Evolutionary conservation across 1,140 invertebrate species (phyloP), one percentile per base, ranked within the genome.

Genomic region (Drosophila melanogaster): DNA sequence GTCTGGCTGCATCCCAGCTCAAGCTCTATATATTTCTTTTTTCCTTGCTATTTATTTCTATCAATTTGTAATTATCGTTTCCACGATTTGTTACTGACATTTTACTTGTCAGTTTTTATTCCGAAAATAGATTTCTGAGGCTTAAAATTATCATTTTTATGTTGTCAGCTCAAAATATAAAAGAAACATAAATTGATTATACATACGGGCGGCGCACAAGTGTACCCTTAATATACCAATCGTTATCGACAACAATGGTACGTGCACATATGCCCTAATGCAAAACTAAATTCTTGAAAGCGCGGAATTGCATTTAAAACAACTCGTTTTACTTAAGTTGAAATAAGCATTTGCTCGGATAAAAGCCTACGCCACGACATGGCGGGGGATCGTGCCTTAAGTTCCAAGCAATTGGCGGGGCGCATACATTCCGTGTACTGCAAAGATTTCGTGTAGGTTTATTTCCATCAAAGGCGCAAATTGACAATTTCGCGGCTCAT

Each of bases 391-490:
- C 19, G 26, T 8, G n/a, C 38, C 5, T 22, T 54, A 15, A 60
- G 14, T n/a, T n/a, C 41, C 49, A 12, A 69, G 1, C 12, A 66
- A 33, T 35, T 73, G 33, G 19, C 65, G n/a, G 90, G 90, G 0
- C 79, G 89, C 44, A 91, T 91, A 8, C 17, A 90, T 11, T 90
- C 77, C 0, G 83, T 91, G 3, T 83, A 72, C 24, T 84, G 79
- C 17, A 81, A 90, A 51, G 59, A 92, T 43, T 92, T 92, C 64
- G 90, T 91, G 90, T 92, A 90, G 71, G 70, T 72, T 49, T 44
- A 50, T 7, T 37, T 35, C 49, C 2, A 37, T 15, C 5, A 17
- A 26, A 12, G 38, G 15, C 17, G 3, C 11, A 35, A 49, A 50
- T 24, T 10, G 19, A 2, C 2, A 10, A 10, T 8, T 8, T 43